These are phyloP conservation scores for Bettongia penicillata DNA, from an alignment of 2,113 vertebrate genomes.

Conservation along the genomic window DNA sequence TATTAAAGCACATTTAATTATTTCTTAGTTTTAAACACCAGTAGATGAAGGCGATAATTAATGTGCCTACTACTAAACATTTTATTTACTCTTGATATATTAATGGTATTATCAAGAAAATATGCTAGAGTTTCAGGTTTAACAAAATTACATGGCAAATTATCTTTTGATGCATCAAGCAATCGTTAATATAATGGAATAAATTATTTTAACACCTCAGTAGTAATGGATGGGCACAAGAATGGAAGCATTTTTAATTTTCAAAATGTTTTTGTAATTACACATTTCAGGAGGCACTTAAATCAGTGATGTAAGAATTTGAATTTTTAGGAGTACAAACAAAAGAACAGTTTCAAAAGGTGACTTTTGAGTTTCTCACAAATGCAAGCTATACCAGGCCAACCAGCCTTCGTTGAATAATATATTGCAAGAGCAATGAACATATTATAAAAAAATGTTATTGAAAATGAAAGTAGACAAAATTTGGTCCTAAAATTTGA, in stretches of 20 bases:
- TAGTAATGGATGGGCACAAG: conserved; percentile 83
- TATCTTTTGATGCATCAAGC: conserved; percentile 86
- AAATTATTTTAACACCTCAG: conserved; percentile 86
- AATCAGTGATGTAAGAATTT: conserved; percentile 73
- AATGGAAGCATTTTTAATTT: conserved; percentile 83
- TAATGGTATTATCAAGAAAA: conserved; percentile 86
- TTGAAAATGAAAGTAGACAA: conserved; percentile 17
- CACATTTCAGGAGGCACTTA: conserved; percentile 76
- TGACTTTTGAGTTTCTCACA: neutral
- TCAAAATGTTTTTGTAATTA: conserved; percentile 83
- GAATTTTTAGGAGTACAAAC: conserved; percentile 67
- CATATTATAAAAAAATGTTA: conserved; percentile 29
- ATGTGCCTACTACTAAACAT: conserved; percentile 92
- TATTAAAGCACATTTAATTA: conserved; percentile 93
- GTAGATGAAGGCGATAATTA: conserved; percentile 94
- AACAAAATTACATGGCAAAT: conserved; percentile 88
- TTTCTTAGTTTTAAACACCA: conserved; percentile 89
- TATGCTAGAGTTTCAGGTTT: conserved; percentile 81
- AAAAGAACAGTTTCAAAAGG: conserved; percentile 57
- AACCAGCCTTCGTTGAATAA: neutral
- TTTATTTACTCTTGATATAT: conserved; percentile 93
- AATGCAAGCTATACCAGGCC: neutral
- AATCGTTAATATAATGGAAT: conserved; percentile 84
- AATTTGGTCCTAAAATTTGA: conserved; percentile 11
- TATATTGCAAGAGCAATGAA: neutral